Conservation (phyloP, 2,797 vertebrate species). For the Pangasius krempfi region DNA sequence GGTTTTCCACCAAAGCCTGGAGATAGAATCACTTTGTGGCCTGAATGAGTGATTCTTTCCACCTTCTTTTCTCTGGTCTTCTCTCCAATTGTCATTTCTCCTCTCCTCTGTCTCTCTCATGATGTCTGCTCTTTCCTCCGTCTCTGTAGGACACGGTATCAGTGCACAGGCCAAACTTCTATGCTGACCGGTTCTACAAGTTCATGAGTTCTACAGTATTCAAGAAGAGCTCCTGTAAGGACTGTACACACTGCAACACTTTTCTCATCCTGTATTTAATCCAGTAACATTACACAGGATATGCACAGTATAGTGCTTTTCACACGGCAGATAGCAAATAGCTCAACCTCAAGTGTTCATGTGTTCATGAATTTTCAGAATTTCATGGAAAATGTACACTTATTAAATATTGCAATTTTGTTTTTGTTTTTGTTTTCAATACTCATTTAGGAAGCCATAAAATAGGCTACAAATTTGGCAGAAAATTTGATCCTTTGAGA, state of each 20-base stretch:
- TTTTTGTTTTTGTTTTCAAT: neutral
- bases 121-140: neutral
- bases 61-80: neutral
- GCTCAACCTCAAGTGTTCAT: neutral
- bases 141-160: conserved; percentile 89
- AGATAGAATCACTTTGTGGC: neutral
- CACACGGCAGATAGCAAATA: neutral
- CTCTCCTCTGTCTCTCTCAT: neutral
- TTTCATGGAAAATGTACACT: neutral
- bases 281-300: neutral
- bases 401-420: neutral
- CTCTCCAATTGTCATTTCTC: neutral
- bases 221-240: conserved; percentile 93
- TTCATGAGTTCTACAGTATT: conserved; percentile 93
- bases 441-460: neutral
- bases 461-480: neutral
- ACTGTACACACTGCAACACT: neutral
- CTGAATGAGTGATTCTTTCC: conserved; percentile 17
- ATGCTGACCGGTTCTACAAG: conserved; percentile 94
- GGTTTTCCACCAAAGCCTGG: conserved; percentile 29
- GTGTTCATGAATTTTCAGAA: neutral
- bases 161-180: conserved; percentile 94
- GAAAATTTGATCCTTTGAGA: neutral
- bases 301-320: neutral
- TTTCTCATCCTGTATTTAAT: neutral